Conservation (phyloP, 2,113 vertebrate genomes). For the Pedetes capensis region DNA sequence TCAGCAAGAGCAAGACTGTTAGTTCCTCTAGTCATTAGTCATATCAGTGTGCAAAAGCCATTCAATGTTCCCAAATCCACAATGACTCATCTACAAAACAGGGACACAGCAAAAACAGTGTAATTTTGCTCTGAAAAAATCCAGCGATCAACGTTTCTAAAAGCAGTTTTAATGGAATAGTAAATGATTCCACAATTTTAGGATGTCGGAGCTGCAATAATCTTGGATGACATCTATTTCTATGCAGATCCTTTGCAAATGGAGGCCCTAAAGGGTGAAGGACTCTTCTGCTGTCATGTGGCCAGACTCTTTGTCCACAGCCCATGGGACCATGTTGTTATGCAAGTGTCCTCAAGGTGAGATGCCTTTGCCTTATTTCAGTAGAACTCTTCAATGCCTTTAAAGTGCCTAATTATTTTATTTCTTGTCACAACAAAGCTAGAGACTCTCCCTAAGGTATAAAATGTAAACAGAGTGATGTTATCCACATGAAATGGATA, state of each 20-base stretch:
- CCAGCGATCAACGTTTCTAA: background rate
- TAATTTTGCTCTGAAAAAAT: background rate
- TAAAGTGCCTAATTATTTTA: background rate
- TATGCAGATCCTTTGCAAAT: background rate
- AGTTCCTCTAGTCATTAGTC: background rate
- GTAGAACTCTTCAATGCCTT: background rate
- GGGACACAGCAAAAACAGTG: background rate
- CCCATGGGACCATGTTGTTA: accelerated
- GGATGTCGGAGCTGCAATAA: background rate
- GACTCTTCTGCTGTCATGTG: background rate
- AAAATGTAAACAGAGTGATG: background rate
- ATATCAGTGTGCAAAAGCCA: background rate
- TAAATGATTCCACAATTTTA: background rate
- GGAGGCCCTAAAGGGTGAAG: background rate
- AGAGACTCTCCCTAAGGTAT: background rate
- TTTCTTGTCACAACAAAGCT: background rate
- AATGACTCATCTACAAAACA: background rate
- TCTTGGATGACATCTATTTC: background rate
- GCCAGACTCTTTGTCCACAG: background rate
- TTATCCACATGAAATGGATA: background rate
- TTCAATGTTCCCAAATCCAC: background rate
- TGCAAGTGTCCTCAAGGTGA: background rate
- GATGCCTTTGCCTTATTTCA: background rate
- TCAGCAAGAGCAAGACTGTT: background rate
- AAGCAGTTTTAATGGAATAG: background rate